Evolutionary conservation across 2,888 invertebrate species (phyloP).

Genomic region (Melipona bicolor): DNA sequence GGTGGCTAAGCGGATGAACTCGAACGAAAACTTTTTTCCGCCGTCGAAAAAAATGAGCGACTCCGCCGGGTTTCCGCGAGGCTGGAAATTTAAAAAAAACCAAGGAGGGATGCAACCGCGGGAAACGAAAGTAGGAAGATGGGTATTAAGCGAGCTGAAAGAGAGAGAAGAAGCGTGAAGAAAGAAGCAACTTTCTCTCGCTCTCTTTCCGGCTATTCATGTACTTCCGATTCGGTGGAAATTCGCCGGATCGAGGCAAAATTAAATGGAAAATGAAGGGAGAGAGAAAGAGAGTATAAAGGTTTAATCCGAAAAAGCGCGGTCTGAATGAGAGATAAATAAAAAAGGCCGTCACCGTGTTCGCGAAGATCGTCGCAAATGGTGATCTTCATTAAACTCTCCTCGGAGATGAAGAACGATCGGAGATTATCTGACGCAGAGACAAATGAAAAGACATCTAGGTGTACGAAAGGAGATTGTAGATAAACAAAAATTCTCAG

Average conservation of each 20-base stretch:
- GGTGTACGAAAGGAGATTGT: no score
- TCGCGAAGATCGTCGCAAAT: no score
- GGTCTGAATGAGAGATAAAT: background rate
- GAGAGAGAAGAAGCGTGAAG: constrained; percentile 1
- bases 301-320: background rate
- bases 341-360: no score
- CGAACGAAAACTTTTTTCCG: constrained; percentile 41
- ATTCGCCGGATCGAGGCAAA: background rate
- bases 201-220: background rate
- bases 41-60: constrained; percentile 43
- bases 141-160: constrained; percentile 9
- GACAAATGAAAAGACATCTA: no score
- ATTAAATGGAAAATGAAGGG: constrained; percentile 12
- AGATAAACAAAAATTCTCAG: no score
- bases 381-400: no score
- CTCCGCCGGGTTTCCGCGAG: constrained; percentile 1
- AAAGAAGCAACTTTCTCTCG: constrained; percentile 23
- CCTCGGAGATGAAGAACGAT: no score
- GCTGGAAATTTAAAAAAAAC: constrained; percentile 20
- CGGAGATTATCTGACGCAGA: no score
- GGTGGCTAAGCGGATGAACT: constrained; percentile 28
- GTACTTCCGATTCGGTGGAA: constrained; percentile 10
- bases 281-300: background rate
- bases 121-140: constrained; percentile 16
- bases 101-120: background rate